Conservation (phyloP, 2,888 invertebrate species). For the Cyrtodaria siliqua region DNA sequence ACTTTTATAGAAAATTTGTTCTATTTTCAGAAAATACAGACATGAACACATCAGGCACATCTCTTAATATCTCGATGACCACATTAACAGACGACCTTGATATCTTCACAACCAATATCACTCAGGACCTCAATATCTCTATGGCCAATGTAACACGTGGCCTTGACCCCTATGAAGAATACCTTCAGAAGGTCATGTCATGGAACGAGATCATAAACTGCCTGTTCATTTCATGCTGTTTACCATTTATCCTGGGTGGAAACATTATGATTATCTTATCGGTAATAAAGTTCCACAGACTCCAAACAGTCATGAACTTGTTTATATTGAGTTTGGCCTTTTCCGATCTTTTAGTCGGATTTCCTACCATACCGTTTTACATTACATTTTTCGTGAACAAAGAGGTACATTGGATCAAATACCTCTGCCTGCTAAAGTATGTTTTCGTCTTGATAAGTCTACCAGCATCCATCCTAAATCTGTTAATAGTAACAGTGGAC, state of each 20-base stretch:
- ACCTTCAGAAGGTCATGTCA: too few species aligned
- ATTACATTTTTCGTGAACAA: slow-evolving; percentile 50
- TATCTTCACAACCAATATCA: too few species aligned
- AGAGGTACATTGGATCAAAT: slow-evolving; percentile 32
- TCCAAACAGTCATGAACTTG: slow-evolving; percentile 64
- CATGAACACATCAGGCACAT: too few species aligned
- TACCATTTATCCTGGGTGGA: slow-evolving; percentile 52
- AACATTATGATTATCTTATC: slow-evolving; percentile 65
- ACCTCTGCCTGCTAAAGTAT: slow-evolving; percentile 61
- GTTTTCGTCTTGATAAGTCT: slow-evolving; percentile 52
- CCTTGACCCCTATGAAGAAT: not conserved
- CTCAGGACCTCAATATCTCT: too few species aligned
- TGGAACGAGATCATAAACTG: slow-evolving; percentile 15
- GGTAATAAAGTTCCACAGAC: slow-evolving; percentile 48
- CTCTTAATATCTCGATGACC: too few species aligned
- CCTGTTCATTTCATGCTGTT: slow-evolving; percentile 15
- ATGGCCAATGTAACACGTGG: too few species aligned
- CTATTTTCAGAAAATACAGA: too few species aligned
- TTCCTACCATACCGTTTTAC: slow-evolving; percentile 64
- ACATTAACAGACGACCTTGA: too few species aligned
- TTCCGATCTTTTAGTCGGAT: slow-evolving; percentile 63
- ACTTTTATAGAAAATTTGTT: too few species aligned
- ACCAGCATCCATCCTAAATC: slow-evolving; percentile 62
- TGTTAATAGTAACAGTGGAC: slow-evolving; percentile 61
- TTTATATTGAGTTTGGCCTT: slow-evolving; percentile 63